These are phyloP conservation scores for Dryobates pubescens DNA, from an alignment of 2,797 vertebrate species.

Conservation along the genomic window DNA sequence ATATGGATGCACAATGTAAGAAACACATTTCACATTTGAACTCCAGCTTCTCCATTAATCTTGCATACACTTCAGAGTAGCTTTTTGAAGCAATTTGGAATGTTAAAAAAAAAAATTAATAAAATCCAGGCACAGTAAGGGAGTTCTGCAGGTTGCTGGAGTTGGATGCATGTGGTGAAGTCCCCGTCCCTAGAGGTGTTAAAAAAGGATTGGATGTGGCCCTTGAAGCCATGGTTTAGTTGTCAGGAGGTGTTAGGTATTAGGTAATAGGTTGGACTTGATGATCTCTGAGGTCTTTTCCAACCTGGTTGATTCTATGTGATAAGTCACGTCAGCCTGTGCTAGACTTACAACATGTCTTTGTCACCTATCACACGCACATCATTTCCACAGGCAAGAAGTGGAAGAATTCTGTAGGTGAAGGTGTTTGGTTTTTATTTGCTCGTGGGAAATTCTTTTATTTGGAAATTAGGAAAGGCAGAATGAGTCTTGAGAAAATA, in stretches of 20 bases:
- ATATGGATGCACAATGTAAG: neutral
- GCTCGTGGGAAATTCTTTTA: neutral
- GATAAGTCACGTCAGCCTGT: neutral
- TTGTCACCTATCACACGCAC: no score
- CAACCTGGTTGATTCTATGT: no score
- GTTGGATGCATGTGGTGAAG: no score
- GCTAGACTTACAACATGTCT: neutral
- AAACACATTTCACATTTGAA: neutral
- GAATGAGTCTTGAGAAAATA: neutral
- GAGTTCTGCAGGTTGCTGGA: neutral
- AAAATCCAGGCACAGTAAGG: neutral
- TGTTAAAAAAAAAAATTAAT: neutral
- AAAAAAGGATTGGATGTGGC: no score
- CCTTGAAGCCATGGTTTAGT: no score
- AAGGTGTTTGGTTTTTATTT: neutral
- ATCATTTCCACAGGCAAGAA: neutral
- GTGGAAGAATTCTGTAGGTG: neutral
- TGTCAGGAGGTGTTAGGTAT: no score
- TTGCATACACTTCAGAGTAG: neutral
- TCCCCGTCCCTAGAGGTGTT: no score
- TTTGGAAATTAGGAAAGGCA: neutral
- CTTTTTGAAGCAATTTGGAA: neutral
- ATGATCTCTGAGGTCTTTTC: no score
- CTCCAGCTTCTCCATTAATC: neutral
- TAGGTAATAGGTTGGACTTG: no score